Base-by-base conservation (phyloP, 23 tunicate species). In the Trididemnum nubilum region DNA sequence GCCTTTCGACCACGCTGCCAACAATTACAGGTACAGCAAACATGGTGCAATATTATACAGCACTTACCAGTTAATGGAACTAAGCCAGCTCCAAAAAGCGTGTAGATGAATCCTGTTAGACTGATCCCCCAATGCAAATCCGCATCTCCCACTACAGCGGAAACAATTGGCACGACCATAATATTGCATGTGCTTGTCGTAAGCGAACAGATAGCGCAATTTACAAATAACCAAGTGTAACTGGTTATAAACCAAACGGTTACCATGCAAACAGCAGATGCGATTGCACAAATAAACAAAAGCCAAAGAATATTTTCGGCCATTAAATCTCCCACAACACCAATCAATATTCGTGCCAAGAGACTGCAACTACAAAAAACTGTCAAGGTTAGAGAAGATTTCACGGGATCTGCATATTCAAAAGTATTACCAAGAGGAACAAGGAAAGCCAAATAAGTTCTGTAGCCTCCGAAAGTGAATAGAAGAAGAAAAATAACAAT, bases 41-140 rank as follows among this genome's bases (percentile, higher is more conserved):
- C n/a, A n/a, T n/a, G n/a, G n/a, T n/a, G n/a, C n/a, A n/a, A n/a
- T n/a, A n/a, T n/a, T n/a, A n/a, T n/a, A n/a, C n/a, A n/a, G n/a
- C n/a, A 76, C 82, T 59, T 34, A 78, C 82, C 82, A 15, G 58
- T 34, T 0, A 78, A 37, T 2, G 82, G 82, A 0, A 78, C 71
- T 30, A 32, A 19, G 2, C 18, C 71, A 28, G 82, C 57, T 4
- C 82, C 82, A 71, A 78, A 29, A 1, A 59, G 52, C 24, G 49
- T 30, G 26, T 33, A 59, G 2, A 78, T 19, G 82, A 58, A 78
- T 57, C 82, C 82, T 51, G 30, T 15, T 19, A 78, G n/a, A 21
- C 66, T 57, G 1, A 78, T 30, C 12, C 82, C 82, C 82, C 82
- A 78, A 22, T 54, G 31, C n/a, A 78, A 57, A 33, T 78, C 35